Conservation (phyloP, 2,113 vertebrate genomes). For the Microtus richardsoni region DNA sequence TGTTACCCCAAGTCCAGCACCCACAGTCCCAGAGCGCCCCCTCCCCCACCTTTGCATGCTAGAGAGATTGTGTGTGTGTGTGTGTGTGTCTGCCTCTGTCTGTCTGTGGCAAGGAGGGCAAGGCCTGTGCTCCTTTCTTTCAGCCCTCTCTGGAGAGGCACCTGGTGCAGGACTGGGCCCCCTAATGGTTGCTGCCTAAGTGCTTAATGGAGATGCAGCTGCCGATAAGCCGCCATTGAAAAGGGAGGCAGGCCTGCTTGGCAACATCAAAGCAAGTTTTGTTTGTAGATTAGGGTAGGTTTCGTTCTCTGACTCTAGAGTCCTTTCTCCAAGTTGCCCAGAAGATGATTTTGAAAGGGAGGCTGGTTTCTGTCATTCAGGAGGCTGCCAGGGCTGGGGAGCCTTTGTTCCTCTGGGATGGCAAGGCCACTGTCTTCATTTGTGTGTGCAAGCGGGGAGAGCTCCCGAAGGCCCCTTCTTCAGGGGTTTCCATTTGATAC, state of each 20-base stretch:
- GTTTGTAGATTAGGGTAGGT: constrained; percentile 56
- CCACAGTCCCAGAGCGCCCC: neutral
- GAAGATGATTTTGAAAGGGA: constrained; percentile 4
- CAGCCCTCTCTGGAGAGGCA: constrained; percentile 39
- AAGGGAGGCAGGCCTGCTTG: constrained; percentile 54
- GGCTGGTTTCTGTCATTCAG: neutral
- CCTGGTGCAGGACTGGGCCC: constrained; percentile 22
- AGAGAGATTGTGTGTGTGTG: neutral
- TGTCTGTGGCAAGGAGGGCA: neutral
- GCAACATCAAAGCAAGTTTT: constrained; percentile 65
- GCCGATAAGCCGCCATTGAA: constrained; percentile 58
- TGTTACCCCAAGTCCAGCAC: neutral
- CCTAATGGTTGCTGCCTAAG: constrained; percentile 69
- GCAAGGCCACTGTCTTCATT: neutral
- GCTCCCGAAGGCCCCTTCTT: neutral
- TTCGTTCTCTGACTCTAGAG: constrained; percentile 50
- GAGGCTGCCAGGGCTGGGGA: neutral
- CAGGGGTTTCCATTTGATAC: neutral
- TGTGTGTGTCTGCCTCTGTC: too few relatives aligned
- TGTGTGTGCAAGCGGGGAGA: neutral
- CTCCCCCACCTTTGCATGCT: too few relatives aligned
- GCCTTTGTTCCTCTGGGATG: neutral
- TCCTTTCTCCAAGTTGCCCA: constrained; percentile 24
- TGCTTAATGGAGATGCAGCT: constrained; percentile 76
- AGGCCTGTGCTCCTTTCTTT: constrained; percentile 10